Conservation (phyloP, 1,140 invertebrate species). For the Drosophila arizonae region DNA sequence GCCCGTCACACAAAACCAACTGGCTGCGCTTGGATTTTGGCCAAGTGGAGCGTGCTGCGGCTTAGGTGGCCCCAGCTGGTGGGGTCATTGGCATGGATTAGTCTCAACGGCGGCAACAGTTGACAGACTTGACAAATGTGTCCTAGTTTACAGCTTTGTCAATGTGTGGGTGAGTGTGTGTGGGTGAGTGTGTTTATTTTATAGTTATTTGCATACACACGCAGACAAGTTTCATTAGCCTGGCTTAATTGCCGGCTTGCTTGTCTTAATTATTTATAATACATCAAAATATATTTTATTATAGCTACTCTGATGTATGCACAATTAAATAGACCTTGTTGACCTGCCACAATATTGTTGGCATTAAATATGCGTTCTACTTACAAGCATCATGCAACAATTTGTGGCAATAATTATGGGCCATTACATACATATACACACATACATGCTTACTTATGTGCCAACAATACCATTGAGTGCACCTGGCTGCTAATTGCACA, state of each 20-base stretch:
- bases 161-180: neutral
- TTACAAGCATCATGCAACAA: slow-evolving; percentile 3
- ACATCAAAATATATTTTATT: slow-evolving; percentile 43
- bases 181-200: slow-evolving; percentile 11
- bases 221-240: slow-evolving; percentile 31
- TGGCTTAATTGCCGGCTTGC: slow-evolving; percentile 45
- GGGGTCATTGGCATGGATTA: slow-evolving; percentile 63
- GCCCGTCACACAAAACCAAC: slow-evolving; percentile 47
- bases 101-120: slow-evolving; percentile 57
- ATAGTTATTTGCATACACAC: slow-evolving; percentile 21
- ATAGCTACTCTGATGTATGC: slow-evolving; percentile 12
- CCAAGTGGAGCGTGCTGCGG: slow-evolving; percentile 74
- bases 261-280: slow-evolving; percentile 44
- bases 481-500: neutral
- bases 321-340: slow-evolving; percentile 6
- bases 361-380: slow-evolving; percentile 10
- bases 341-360: slow-evolving; percentile 15
- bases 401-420: slow-evolving; percentile 15
- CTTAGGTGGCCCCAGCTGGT: slow-evolving; percentile 68
- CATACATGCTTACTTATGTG: neutral
- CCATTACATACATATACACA: neutral
- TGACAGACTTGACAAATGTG: slow-evolving; percentile 66
- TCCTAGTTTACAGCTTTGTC: slow-evolving; percentile 35
- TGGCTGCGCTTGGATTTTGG: slow-evolving; percentile 63
- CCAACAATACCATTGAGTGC: neutral